Percentiles rank a stretch among this genome's conserved stretches.
These are phyloP conservation scores for Drosophila sproati DNA, from an alignment of 1,140 invertebrate species.

Conservation along the genomic window DNA sequence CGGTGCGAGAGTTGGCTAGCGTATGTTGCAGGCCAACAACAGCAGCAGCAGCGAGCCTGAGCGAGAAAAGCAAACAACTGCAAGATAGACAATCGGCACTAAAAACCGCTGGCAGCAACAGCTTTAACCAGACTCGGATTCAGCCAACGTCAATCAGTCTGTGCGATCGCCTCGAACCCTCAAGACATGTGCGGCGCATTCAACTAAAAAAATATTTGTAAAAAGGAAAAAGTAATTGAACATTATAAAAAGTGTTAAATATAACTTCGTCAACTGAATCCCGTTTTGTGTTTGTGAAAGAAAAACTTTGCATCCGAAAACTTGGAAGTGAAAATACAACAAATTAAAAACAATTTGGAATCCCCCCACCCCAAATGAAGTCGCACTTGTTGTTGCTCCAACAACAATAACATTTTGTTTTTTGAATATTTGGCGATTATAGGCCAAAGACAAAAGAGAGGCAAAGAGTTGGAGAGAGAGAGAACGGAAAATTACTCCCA, in stretches of 20 bases:
- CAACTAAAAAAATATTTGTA: constrained; percentile 10
- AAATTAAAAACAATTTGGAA: background rate
- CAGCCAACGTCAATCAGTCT: constrained; percentile 58
- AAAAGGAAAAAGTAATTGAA: constrained; percentile 1
- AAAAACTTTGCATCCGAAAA: constrained; percentile 38
- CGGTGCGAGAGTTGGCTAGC: constrained; percentile 24
- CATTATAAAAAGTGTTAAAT: constrained; percentile 4
- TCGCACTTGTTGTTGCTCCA: constrained; percentile 18
- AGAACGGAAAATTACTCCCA: constrained; percentile 11
- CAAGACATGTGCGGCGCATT: constrained; percentile 40
- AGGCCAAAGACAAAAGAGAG: constrained; percentile 35
- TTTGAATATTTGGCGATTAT: constrained; percentile 23
- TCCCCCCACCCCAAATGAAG: constrained; percentile 29
- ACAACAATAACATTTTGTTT: constrained; percentile 29
- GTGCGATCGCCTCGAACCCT: constrained; percentile 60
- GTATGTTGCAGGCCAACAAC: constrained; percentile 27
- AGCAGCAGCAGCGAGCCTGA: background rate
- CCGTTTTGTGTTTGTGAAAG: constrained; percentile 27
- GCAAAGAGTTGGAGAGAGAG: constrained; percentile 4
- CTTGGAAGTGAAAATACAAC: constrained; percentile 39
- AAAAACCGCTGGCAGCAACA: constrained; percentile 19
- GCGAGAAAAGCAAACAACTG: constrained; percentile 33
- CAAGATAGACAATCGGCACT: constrained; percentile 39
- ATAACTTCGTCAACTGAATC: constrained; percentile 23
- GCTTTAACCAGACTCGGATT: constrained; percentile 27